phyloP scores from a whole-genome alignment of 2,113 vertebrate genomes.

The Anoplopoma fimbria region DNA sequence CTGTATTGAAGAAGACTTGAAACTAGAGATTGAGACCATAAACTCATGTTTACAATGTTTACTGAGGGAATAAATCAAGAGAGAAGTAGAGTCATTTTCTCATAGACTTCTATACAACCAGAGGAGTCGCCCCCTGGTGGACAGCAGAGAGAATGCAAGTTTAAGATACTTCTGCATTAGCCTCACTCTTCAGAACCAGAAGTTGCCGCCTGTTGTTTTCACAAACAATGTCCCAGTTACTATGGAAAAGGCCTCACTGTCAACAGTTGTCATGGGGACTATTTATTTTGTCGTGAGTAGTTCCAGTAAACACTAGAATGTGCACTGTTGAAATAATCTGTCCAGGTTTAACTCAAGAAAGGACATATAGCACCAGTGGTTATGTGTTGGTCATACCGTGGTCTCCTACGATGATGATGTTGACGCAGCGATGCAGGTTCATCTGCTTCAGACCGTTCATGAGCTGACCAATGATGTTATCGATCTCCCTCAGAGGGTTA shows the following conservation, averaged over 20 bases:
- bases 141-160: too few species aligned
- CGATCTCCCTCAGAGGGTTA: constrained; percentile 92
- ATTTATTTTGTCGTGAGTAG: neutral
- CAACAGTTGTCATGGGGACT: neutral
- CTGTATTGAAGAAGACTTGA: too few species aligned
- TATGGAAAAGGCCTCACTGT: neutral
- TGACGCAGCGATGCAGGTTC: constrained; percentile 95
- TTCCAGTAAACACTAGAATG: too few species aligned
- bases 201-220: neutral
- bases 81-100: too few species aligned
- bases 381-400: constrained; percentile 84
- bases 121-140: too few species aligned
- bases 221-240: neutral
- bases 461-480: constrained; percentile 94
- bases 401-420: constrained; percentile 96
- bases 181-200: neutral
- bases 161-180: too few species aligned
- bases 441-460: constrained; percentile 98
- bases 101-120: too few species aligned
- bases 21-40: too few species aligned
- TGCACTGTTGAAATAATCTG: neutral
- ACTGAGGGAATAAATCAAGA: too few species aligned
- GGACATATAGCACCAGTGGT: too few species aligned
- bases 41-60: too few species aligned
- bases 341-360: neutral